Base-by-base conservation (phyloP, 2,888 invertebrate species). In the Holacanthella duospinosa region DNA sequence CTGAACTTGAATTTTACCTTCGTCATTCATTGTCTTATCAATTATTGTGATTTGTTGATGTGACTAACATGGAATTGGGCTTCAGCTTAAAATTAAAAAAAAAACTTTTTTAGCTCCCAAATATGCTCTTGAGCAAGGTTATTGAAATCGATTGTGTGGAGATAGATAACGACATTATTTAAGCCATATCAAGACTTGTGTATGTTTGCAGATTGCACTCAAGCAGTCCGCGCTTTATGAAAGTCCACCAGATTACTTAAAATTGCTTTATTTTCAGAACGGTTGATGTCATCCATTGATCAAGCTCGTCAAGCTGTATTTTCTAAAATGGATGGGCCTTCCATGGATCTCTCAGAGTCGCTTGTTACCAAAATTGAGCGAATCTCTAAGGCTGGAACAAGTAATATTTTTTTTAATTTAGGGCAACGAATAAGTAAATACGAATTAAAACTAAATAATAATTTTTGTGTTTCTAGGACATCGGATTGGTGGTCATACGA, bases 401-500 rank as follows among this genome's bases (percentile, higher is more conserved):
- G 89, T 89, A 80, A 81, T 84, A 80, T 63, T 65, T 61, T n/a
- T n/a, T n/a, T n/a, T n/a, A n/a, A n/a, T n/a, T n/a, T n/a, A n/a
- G n/a, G n/a, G n/a, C 43, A 66, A 56, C 56, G n/a, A n/a, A n/a
- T n/a, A n/a, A n/a, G n/a, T n/a, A n/a, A n/a, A n/a, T n/a, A n/a
- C n/a, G n/a, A n/a, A n/a, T n/a, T n/a, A n/a, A n/a, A n/a, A n/a
- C n/a, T n/a, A n/a, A n/a, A n/a, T n/a, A n/a, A n/a, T n/a, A n/a
- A n/a, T n/a, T n/a, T n/a, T n/a, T n/a, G n/a, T n/a, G 36, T 48
- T 48, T 48, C 4, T 48, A 48, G 48, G 48, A 48, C 48, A 48
- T 21, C 48, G 48, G 12, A 89, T 95, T 76, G 95, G 93, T 59
- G 94, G 92, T 60, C 84, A 87, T 74, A 88, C 93, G 57, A 92